A percentile compares a stretch with the other conserved stretches of the same genome.
phyloP scores from a whole-genome alignment of 2,797 vertebrate species.

The Centropyge bicolor region DNA sequence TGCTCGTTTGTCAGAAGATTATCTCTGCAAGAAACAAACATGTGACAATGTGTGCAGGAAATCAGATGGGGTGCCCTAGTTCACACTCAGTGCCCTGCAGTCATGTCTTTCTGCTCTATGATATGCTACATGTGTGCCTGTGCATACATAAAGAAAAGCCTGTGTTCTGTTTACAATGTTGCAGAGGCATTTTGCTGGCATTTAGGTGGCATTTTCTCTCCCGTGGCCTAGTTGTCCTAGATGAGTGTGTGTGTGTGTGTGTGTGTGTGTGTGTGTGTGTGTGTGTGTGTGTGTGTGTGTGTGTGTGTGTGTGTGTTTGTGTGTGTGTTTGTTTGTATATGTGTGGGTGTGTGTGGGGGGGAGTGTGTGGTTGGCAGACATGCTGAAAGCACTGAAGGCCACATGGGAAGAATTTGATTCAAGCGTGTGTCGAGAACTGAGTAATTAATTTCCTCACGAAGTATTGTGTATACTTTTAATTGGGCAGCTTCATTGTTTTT shows the following conservation, averaged over 20 bases:
- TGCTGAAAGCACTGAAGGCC: slow-evolving; percentile 62
- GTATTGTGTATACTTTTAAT: slow-evolving; percentile 32
- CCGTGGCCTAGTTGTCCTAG: slow-evolving; percentile 82
- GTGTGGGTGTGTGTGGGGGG: slow-evolving; percentile 24
- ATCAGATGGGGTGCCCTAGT: slow-evolving; percentile 69
- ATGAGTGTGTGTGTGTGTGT: slow-evolving; percentile 65
- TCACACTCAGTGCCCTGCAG: slow-evolving; percentile 69
- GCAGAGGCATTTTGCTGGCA: slow-evolving; percentile 85
- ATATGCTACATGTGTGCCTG: slow-evolving; percentile 65
- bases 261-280: slow-evolving; percentile 36
- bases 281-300: slow-evolving; percentile 33
- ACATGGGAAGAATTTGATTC: slow-evolving; percentile 66
- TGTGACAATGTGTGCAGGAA: slow-evolving; percentile 54
- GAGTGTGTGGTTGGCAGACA: slow-evolving; percentile 44
- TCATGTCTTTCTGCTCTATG: slow-evolving; percentile 61
- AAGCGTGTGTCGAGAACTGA: slow-evolving; percentile 56
- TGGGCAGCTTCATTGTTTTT: slow-evolving; percentile 11
- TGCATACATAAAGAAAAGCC: slow-evolving; percentile 69
- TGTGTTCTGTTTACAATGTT: slow-evolving; percentile 77
- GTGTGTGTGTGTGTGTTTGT: slow-evolving; percentile 27
- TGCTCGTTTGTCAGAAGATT: slow-evolving; percentile 39
- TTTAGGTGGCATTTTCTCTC: slow-evolving; percentile 86
- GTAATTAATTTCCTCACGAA: slow-evolving; percentile 51
- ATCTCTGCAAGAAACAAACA: slow-evolving; percentile 58
- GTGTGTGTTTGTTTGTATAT: slow-evolving; percentile 42